Percentiles rank a stretch among this genome's conserved stretches.
Evolutionary conservation across 2,888 invertebrate species (phyloP).

Genomic region (Ichneumon xanthorius): DNA sequence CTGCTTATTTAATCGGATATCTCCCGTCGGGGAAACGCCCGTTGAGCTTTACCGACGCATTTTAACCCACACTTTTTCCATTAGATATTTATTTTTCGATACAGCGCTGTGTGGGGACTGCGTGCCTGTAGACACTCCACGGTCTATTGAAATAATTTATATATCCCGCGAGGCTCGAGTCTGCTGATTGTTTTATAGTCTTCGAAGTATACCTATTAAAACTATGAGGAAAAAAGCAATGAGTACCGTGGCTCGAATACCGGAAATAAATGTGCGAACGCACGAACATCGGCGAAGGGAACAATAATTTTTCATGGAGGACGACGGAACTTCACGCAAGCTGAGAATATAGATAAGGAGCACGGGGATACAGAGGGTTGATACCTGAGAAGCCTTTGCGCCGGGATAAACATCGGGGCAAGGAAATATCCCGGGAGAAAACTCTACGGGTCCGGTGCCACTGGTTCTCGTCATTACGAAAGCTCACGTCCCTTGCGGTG

Average conservation of each 20-base stretch:
- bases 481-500: conserved; percentile 67
- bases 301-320: not conserved
- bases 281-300: not conserved
- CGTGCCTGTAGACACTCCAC: not conserved
- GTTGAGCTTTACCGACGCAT: not conserved
- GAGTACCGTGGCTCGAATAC: not conserved
- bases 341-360: conserved; percentile 4
- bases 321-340: not conserved
- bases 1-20: not conserved
- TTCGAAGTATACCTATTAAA: conserved; percentile 1
- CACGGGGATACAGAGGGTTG: not conserved
- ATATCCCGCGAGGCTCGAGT: not conserved
- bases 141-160: not conserved
- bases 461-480: conserved; percentile 65
- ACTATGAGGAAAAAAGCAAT: not conserved
- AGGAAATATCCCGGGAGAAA: conserved; percentile 30
- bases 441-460: conserved; percentile 33
- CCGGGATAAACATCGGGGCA: conserved; percentile 44
- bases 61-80: not conserved
- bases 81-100: not conserved
- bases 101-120: not conserved
- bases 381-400: conserved; percentile 4
- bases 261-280: not conserved
- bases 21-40: not conserved
- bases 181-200: conserved; percentile 1